phyloP scores from a whole-genome alignment of 2,113 vertebrate genomes.

The Leucoraja erinaceus region DNA sequence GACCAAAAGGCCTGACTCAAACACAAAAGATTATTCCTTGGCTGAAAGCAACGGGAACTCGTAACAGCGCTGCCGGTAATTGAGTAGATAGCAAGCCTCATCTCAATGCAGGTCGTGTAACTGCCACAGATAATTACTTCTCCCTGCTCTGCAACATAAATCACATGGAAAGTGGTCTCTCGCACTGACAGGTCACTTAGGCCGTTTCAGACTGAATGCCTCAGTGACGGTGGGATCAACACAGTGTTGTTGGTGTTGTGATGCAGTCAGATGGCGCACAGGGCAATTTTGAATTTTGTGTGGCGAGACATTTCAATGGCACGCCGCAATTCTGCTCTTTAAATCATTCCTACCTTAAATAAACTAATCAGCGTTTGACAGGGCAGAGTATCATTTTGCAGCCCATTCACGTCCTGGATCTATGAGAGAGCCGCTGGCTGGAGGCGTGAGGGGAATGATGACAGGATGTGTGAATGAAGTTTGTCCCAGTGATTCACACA shows the following conservation, averaged over 20 bases:
- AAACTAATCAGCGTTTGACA: neutral
- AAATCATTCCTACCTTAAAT: neutral
- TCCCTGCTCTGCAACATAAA: neutral
- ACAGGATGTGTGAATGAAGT: no score
- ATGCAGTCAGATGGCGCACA: neutral
- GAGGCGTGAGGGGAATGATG: no score
- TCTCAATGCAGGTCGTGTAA: neutral
- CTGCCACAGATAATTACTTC: neutral
- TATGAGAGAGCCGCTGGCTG: no score
- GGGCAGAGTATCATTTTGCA: neutral
- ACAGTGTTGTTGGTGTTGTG: neutral
- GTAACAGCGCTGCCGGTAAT: neutral
- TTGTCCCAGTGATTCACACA: neutral
- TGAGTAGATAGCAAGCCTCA: neutral
- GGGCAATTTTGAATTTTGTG: neutral
- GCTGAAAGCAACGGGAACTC: neutral
- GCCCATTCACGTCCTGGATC: neutral
- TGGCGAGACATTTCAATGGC: neutral
- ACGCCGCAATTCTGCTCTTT: neutral
- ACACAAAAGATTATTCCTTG: neutral
- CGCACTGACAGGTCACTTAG: neutral
- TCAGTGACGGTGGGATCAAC: neutral
- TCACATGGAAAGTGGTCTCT: neutral
- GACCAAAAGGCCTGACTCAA: neutral
- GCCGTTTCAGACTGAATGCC: neutral